Evolutionary conservation across 1,140 invertebrate genomes (phyloP).

Genomic region (Procambarus clarkii): DNA sequence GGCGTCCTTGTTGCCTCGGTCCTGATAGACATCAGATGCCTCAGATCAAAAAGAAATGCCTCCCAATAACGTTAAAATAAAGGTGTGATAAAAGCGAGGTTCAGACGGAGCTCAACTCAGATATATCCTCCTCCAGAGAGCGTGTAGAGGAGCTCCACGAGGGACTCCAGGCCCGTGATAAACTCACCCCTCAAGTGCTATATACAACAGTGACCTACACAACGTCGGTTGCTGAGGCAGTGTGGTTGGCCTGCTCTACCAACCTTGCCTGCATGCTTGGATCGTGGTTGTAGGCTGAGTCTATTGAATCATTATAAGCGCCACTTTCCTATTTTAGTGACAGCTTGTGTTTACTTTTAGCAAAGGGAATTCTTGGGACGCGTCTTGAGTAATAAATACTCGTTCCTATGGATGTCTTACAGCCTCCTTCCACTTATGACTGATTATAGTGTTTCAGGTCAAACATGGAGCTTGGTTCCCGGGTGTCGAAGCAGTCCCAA

Average conservation of each 20-base stretch:
- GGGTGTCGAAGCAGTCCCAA: too few relatives aligned
- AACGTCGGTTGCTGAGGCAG: not conserved
- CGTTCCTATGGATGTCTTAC: too few relatives aligned
- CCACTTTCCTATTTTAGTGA: not conserved
- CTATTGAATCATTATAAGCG: too few relatives aligned
- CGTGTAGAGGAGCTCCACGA: not conserved
- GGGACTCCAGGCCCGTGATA: not conserved
- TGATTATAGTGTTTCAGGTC: too few relatives aligned
- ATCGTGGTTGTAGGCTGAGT: not conserved
- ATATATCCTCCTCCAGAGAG: not conserved
- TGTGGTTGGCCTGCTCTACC: not conserved
- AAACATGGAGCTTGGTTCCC: too few relatives aligned
- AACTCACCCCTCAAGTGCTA: not conserved
- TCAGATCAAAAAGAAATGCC: constrained; percentile 22
- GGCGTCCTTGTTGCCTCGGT: not conserved
- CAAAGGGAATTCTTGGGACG: too few relatives aligned
- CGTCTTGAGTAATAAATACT: too few relatives aligned
- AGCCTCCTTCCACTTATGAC: too few relatives aligned
- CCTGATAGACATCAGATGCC: constrained; percentile 1
- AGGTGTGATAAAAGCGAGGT: constrained; percentile 14
- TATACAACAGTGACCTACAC: not conserved
- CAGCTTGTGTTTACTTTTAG: not conserved
- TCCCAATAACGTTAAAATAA: constrained; percentile 33
- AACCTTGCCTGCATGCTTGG: not conserved
- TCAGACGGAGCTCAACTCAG: not conserved